Evolutionary conservation across 2,113 vertebrate genomes (phyloP), one percentile per base, ranked within the genome.

Genomic region (Spheniscus mendiculus): DNA sequence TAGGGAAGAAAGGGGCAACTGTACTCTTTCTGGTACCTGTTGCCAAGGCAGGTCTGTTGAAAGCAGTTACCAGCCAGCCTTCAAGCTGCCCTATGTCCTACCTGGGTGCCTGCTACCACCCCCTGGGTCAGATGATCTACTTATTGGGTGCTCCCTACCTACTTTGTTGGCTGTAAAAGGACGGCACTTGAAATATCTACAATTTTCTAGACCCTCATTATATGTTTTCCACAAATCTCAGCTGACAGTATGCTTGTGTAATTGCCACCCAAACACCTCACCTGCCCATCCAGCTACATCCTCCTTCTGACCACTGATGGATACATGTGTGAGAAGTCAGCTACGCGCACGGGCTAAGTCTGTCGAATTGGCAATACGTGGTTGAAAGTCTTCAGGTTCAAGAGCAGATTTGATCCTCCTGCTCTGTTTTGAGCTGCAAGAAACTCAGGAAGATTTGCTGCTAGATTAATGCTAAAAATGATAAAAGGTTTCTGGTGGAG

Each of bases 311-410:
- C 15, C 53, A 65, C 26, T n/a, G 36, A 34, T 26, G 49, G 58
- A 45, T 49, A 56, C 42, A 18, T 0, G 5, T 56, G 52, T 56
- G 61, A 91, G n/a, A 77, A 74, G 36, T 38, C 65, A 89, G 27
- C 26, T 65, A 77, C 49, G 56, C 5, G 2, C 32, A n/a, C 0
- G 4, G 26, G 36, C 38, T 73, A 74, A 34, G 38, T 30, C 32
- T 76, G 27, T 61, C 1, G 1, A 85, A 63, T 19, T 71, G 26
- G 30, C 26, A 87, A 34, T 15, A 77, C 0, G 0, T 26, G 20
- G 25, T 63, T 82, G 40, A 76, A 93, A 65, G 34, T 40, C 62
- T 80, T 88, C 93, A 38, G 45, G 12, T 38, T 87, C 34, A 83
- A 63, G 53, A 70, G 12, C 26, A 74, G 65, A 87, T 78, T 84